phyloP scores from a whole-genome alignment of 1,140 invertebrate genomes.

The Ectropis grisescens region DNA sequence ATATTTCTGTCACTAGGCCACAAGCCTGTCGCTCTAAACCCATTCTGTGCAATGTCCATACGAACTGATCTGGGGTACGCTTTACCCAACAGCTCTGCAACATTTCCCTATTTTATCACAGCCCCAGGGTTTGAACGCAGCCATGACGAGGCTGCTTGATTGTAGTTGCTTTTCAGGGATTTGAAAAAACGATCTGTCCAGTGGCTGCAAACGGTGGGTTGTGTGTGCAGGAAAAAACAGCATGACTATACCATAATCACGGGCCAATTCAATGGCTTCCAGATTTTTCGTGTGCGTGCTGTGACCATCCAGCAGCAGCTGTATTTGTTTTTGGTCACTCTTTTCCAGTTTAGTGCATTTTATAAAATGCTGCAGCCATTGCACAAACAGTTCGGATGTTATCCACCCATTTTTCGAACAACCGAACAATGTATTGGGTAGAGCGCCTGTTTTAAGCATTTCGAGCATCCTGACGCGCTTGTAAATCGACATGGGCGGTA shows the following conservation, averaged over 20 bases:
- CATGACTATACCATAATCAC: slow-evolving; percentile 8
- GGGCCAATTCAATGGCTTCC: slow-evolving; percentile 5
- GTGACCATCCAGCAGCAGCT: slow-evolving; percentile 6
- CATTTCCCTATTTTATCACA: background rate
- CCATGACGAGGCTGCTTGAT: too few species aligned
- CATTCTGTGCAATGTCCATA: slow-evolving; percentile 3
- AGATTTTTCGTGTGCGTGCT: slow-evolving; percentile 7
- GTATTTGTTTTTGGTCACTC: background rate
- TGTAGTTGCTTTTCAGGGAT: too few species aligned
- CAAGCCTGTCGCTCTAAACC: slow-evolving; percentile 7
- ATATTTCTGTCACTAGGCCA: too few species aligned
- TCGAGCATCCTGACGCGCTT: slow-evolving; percentile 8
- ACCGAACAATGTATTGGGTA: slow-evolving; percentile 2
- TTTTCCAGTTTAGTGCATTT: slow-evolving; percentile 5
- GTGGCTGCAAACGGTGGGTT: slow-evolving; percentile 41
- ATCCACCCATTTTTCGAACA: slow-evolving; percentile 23
- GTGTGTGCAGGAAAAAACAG: slow-evolving; percentile 12
- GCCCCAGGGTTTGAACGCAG: slow-evolving; percentile 6
- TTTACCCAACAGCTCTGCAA: background rate
- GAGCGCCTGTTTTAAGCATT: slow-evolving; percentile 4
- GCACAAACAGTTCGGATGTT: slow-evolving; percentile 8
- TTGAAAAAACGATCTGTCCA: too few species aligned
- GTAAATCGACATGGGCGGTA: slow-evolving; percentile 25
- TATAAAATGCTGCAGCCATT: slow-evolving; percentile 10
- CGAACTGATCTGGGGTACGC: background rate